phyloP scores from a whole-genome alignment of 1,140 invertebrate genomes.

The Bombus waltoni region DNA sequence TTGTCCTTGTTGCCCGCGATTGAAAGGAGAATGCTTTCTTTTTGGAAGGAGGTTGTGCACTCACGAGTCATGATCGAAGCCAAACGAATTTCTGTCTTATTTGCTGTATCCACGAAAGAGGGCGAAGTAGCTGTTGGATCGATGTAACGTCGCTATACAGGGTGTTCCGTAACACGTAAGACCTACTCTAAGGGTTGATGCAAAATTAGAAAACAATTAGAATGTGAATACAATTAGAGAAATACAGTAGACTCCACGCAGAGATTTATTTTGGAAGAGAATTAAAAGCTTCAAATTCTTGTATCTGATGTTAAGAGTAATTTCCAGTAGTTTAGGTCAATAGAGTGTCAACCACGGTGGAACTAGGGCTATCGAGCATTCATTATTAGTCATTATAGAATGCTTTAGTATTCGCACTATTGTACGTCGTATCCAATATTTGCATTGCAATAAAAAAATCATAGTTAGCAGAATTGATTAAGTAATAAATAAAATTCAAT shows the following conservation, averaged over 20 bases:
- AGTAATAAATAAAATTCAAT: background rate
- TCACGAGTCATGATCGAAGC: background rate
- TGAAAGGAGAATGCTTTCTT: slow-evolving; percentile 13
- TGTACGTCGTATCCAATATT: background rate
- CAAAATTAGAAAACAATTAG: background rate
- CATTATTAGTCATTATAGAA: background rate
- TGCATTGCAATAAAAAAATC: background rate
- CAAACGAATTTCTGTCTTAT: slow-evolving; percentile 1
- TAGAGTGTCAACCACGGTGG: background rate
- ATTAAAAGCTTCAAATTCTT: background rate
- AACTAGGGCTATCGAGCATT: background rate
- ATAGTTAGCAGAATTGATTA: background rate
- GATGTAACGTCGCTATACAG: background rate
- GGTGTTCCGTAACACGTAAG: background rate
- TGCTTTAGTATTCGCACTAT: background rate
- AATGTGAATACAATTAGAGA: background rate
- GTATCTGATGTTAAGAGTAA: background rate
- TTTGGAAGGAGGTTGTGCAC: background rate
- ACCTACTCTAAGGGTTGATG: background rate
- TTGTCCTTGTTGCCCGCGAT: slow-evolving; percentile 19
- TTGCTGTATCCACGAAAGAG: no score
- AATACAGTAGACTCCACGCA: background rate
- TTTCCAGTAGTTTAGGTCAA: background rate
- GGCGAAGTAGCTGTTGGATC: background rate
- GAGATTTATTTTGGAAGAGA: no score